These are phyloP conservation scores for Pluvianellus socialis DNA, from an alignment of 2,113 vertebrate genomes.

Conservation along the genomic window DNA sequence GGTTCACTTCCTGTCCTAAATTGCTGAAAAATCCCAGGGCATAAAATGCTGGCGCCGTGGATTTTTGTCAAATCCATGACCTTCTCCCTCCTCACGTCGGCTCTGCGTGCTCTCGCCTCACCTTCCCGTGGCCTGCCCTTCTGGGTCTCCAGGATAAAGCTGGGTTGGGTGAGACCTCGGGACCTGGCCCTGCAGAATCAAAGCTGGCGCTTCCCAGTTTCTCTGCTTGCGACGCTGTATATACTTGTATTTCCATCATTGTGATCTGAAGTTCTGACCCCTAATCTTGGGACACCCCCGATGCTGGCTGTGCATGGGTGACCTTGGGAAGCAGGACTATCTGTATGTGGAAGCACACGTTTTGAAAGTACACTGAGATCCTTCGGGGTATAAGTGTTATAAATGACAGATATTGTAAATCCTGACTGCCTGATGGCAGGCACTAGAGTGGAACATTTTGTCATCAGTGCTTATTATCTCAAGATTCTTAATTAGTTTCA, in stretches of 20 bases:
- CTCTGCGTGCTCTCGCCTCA: not conserved
- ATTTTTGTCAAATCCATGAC: not conserved
- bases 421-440: constrained; percentile 43
- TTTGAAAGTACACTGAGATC: not conserved
- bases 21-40: not conserved
- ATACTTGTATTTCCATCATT: not conserved
- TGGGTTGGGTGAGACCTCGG: not conserved
- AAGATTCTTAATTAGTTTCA: constrained; percentile 67
- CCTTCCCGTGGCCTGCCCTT: not conserved
- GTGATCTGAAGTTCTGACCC: not conserved
- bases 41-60: rapidly evolving
- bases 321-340: not conserved
- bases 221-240: rapidly evolving
- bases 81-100: rapidly evolving
- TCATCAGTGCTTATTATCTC: constrained; percentile 59
- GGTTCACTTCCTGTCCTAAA: constrained; percentile 52
- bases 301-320: not conserved
- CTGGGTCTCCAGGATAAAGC: not conserved
- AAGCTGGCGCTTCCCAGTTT: not conserved
- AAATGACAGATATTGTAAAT: constrained; percentile 41
- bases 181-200: not conserved
- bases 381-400: not conserved
- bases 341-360: not conserved
- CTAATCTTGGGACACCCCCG: not conserved
- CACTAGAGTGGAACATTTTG: constrained; percentile 61